Evolutionary conservation across 2,797 vertebrate genomes (phyloP).

Genomic region (Iguana delicatissima): DNA sequence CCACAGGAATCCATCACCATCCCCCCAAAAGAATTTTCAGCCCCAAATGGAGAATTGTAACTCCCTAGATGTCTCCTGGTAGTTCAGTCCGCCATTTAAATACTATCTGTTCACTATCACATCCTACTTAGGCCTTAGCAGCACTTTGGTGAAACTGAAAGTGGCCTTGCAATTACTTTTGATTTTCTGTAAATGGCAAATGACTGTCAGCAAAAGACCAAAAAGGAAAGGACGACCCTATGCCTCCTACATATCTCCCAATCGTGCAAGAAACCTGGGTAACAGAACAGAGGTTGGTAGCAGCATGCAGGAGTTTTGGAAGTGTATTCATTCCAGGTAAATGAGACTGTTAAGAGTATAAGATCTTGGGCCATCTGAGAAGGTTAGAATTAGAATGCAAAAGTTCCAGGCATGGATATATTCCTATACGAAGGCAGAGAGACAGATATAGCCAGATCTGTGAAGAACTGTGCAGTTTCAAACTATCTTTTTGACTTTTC

Average conservation of each 20-base stretch:
- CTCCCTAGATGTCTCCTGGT: too few relatives aligned
- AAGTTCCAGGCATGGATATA: background rate
- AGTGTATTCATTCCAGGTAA: background rate
- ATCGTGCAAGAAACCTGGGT: too few relatives aligned
- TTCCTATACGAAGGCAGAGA: background rate
- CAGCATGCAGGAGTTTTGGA: background rate
- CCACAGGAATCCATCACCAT: too few relatives aligned
- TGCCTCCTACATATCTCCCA: background rate
- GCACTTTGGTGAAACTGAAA: too few relatives aligned
- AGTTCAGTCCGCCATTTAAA: too few relatives aligned
- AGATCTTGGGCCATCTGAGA: too few relatives aligned
- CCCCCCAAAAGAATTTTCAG: too few relatives aligned
- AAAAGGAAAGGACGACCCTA: background rate
- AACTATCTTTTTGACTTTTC: constrained; percentile 12
- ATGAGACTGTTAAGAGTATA: background rate
- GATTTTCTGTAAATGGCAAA: too few relatives aligned
- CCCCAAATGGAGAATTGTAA: too few relatives aligned
- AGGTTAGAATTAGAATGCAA: background rate
- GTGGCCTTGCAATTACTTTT: too few relatives aligned
- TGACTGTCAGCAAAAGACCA: background rate
- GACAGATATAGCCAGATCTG: background rate
- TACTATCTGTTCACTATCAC: too few relatives aligned
- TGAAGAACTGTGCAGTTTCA: background rate
- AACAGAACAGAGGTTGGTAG: background rate
- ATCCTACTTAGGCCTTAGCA: too few relatives aligned